These are phyloP conservation scores for Phrynocephalus vlangalii DNA, from an alignment of 2,797 vertebrate genomes.

Conservation along the genomic window DNA sequence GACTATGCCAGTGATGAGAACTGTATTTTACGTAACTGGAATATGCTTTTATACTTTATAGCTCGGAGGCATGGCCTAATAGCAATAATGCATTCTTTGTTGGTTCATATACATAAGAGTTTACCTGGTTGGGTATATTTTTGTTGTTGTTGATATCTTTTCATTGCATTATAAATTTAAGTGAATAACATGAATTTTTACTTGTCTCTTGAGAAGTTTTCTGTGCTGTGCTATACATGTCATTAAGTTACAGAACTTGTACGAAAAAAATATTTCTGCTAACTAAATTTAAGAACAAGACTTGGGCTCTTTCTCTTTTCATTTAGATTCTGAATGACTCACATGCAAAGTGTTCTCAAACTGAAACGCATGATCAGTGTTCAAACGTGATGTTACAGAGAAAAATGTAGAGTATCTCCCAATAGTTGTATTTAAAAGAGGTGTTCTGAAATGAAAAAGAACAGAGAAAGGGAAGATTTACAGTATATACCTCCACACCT, in stretches of 20 bases:
- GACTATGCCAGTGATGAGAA: slow-evolving; percentile 78
- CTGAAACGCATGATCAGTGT: slow-evolving; percentile 10
- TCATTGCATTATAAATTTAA: slow-evolving; percentile 66
- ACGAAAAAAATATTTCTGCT: slow-evolving; percentile 71
- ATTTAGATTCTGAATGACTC: slow-evolving; percentile 44
- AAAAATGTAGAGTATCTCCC: background rate
- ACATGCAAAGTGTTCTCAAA: slow-evolving; percentile 21
- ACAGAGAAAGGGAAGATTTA: background rate
- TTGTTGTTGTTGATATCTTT: slow-evolving; percentile 70
- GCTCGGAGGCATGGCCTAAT: slow-evolving; percentile 77
- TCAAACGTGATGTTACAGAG: background rate
- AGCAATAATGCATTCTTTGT: slow-evolving; percentile 74
- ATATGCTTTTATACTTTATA: slow-evolving; percentile 73
- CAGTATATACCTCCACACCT: too few relatives aligned
- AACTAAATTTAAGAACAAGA: slow-evolving; percentile 66
- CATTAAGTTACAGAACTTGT: slow-evolving; percentile 72
- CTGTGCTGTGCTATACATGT: slow-evolving; percentile 73
- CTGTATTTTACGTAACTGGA: slow-evolving; percentile 70
- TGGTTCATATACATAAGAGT: slow-evolving; percentile 57
- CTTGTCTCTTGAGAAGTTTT: slow-evolving; percentile 73
- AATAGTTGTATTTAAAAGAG: slow-evolving; percentile 4
- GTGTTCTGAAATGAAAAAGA: background rate
- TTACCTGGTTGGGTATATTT: slow-evolving; percentile 68
- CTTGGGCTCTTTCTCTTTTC: slow-evolving; percentile 46
- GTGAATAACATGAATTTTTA: slow-evolving; percentile 69